These are phyloP conservation scores for Lepus oiostolus DNA, from an alignment of 2,797 vertebrate genomes.

Conservation along the genomic window DNA sequence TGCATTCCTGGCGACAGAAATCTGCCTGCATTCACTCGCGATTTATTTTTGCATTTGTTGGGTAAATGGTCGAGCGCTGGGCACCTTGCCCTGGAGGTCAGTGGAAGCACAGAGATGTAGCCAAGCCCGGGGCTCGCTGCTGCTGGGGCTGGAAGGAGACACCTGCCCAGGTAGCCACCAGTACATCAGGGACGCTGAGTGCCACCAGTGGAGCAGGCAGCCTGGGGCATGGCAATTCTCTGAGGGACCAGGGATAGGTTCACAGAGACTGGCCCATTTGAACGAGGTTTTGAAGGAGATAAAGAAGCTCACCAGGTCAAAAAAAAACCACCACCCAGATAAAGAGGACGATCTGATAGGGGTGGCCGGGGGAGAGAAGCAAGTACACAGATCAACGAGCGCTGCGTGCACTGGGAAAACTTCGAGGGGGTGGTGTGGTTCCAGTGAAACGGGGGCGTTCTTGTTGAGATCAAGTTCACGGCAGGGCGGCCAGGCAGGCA, in stretches of 20 bases:
- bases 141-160: not conserved
- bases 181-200: not conserved
- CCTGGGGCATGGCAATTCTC: not conserved
- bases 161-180: not conserved
- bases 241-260: not conserved
- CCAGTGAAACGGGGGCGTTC: too few species aligned
- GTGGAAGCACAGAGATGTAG: not conserved
- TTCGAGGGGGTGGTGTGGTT: not conserved
- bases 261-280: not conserved
- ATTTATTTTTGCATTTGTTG: not conserved
- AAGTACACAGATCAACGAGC: not conserved
- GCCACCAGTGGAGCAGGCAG: not conserved
- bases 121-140: not conserved
- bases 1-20: not conserved
- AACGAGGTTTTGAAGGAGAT: constrained; percentile 18
- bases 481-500: accelerated
- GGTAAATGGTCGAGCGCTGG: not conserved
- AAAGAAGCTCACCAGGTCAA: not conserved
- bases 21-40: not conserved
- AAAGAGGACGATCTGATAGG: too few species aligned
- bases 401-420: not conserved
- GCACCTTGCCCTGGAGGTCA: not conserved
- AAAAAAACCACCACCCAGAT: not conserved
- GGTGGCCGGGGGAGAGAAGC: not conserved
- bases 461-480: not conserved